A percentile compares a stretch with the other conserved stretches of the same genome.
phyloP scores from a whole-genome alignment of 2,113 vertebrate species.

The Grus americana region DNA sequence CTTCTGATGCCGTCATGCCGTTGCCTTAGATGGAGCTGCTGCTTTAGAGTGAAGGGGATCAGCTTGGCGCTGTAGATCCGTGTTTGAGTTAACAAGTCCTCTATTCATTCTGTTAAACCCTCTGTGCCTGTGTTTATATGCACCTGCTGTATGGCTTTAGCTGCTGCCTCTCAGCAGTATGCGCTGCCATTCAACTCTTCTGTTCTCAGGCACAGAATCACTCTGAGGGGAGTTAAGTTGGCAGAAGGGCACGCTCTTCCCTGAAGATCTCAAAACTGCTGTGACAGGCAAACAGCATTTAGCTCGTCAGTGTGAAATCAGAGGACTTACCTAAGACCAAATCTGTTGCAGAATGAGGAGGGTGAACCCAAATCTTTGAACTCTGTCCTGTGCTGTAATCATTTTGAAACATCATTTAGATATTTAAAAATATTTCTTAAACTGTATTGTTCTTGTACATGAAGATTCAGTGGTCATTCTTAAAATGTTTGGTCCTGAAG shows the following conservation, averaged over 20 bases:
- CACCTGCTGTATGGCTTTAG: background rate
- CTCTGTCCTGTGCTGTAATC: background rate
- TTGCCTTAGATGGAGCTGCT: background rate
- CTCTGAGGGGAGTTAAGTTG: background rate
- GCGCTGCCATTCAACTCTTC: background rate
- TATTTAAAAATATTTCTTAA: background rate
- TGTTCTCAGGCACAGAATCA: background rate
- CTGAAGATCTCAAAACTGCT: background rate
- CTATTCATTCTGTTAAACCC: background rate
- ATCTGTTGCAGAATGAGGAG: background rate
- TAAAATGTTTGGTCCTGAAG: constrained; percentile 57
- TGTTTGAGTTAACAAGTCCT: background rate
- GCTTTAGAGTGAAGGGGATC: background rate
- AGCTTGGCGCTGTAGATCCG: background rate
- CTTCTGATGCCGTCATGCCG: background rate
- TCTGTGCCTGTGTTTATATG: background rate
- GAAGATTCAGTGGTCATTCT: background rate
- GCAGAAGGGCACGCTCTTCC: background rate
- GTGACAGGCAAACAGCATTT: background rate
- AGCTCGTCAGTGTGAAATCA: background rate
- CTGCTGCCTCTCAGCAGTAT: background rate
- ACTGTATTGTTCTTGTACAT: background rate
- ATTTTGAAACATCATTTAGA: background rate
- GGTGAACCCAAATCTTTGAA: background rate
- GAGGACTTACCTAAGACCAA: background rate